Percentiles rank a stretch among this genome's conserved stretches.
These are phyloP conservation scores for Oscheius sp. DNA, from an alignment of 2,888 invertebrate species.

Conservation along the genomic window DNA sequence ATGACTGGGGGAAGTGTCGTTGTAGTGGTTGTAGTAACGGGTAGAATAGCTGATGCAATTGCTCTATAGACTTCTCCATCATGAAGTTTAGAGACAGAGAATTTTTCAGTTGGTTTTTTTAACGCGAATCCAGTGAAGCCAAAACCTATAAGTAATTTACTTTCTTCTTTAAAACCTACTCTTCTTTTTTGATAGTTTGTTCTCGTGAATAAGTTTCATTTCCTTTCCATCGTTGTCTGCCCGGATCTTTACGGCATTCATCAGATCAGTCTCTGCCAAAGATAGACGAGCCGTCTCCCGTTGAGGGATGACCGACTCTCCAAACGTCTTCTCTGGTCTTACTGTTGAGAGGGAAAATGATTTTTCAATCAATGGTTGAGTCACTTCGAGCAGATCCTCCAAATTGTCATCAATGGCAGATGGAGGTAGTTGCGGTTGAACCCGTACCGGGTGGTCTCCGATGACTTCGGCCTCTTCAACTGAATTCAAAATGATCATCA, in stretches of 20 bases:
- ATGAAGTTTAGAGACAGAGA: background rate
- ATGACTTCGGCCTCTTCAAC: constrained; percentile 21
- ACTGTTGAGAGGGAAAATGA: no score
- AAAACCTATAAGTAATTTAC: constrained; percentile 2
- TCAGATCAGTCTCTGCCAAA: constrained; percentile 19
- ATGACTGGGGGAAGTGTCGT: background rate
- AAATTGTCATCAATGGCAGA: constrained; percentile 19
- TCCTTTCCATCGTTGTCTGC: background rate
- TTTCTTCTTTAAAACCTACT: background rate
- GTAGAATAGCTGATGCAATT: background rate
- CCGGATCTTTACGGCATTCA: background rate
- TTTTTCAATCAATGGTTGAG: background rate
- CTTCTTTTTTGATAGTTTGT: background rate
- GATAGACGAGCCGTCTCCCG: background rate
- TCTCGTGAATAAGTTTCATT: background rate
- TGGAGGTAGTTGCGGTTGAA: constrained; percentile 7
- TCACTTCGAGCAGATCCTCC: constrained; percentile 12
- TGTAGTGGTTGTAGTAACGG: constrained; percentile 18
- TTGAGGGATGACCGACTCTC: no score
- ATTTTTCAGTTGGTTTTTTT: background rate
- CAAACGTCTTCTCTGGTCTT: no score
- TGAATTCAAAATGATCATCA: background rate
- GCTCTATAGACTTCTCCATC: constrained; percentile 5
- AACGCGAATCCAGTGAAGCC: constrained; percentile 30
- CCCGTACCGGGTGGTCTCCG: constrained; percentile 9